Evolutionary conservation across 2,113 vertebrate genomes (phyloP).

Genomic region (Syngnathus scovelli): DNA sequence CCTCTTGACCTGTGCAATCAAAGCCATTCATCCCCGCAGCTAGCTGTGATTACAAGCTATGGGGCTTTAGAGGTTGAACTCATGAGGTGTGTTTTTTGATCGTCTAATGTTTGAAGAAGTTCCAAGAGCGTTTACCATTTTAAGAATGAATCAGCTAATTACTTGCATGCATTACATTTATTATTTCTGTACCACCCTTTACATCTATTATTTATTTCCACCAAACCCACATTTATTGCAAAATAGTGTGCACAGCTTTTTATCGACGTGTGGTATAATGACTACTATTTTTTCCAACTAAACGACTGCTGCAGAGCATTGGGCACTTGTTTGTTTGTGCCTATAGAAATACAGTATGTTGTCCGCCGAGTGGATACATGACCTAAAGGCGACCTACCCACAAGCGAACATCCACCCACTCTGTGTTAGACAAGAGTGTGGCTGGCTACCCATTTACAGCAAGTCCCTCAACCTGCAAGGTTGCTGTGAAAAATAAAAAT

Average conservation of each 20-base stretch:
- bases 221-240: not conserved
- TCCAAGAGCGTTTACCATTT: conserved; percentile 1
- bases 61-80: conserved; percentile 7
- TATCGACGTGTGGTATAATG: not conserved
- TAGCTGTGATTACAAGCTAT: conserved; percentile 8
- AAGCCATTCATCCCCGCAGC: conserved; percentile 11
- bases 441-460: not conserved
- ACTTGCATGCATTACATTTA: not conserved
- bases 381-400: not conserved
- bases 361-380: conserved; percentile 14
- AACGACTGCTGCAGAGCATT: not conserved
- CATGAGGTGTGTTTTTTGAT: not conserved
- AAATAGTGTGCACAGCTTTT: not conserved
- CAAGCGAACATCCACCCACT: not conserved
- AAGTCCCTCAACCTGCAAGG: not conserved
- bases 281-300: not conserved
- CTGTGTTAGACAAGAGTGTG: not conserved
- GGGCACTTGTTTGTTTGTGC: conserved; percentile 28
- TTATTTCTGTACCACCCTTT: not conserved
- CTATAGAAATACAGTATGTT: conserved; percentile 15
- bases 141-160: not conserved
- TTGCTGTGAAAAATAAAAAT: not conserved
- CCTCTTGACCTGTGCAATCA: conserved; percentile 15
- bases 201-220: no score
- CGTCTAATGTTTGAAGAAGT: not conserved